Base-by-base conservation (phyloP, 2,113 vertebrate genomes). In the Pimephales promelas region DNA sequence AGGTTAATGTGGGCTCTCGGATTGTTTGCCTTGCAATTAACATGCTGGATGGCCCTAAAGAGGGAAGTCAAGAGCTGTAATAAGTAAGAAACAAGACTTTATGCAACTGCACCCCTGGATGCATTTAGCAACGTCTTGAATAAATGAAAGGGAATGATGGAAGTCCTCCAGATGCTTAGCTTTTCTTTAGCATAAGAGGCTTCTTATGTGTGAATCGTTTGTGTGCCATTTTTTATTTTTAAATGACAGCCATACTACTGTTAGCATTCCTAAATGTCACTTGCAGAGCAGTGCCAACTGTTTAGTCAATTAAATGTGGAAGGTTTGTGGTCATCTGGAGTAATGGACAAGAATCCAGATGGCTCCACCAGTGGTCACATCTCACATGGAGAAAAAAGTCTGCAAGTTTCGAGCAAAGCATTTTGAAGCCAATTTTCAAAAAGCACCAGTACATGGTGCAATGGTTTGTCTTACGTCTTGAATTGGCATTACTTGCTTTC, bases 1-100 rank as follows among this genome's bases (percentile, higher is more conserved):
- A 89, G 88, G 89, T 77, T 72, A 89, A 86, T 34, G 75, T 88
- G 88, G 56, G 81, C 86, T 90, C 88, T 87, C 85, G 79, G 84
- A 54, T 92, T 91, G 89, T 92, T 92, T 92, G 91, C 91, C 87
- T 90, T 91, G 86, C 86, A 90, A 92, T 92, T 90, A 92, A 88
- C 36, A 79, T 81, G 76, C 72, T 40, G 84, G 88, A 88, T 91
- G 84, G 91, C 88, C 86, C 88, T 13, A 66, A 84, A 82, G 84
- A 78, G 83, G 86, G 82, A 85, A 89, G 90, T 92, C 90, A 91
- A 91, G 91, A 88, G 85, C 68, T 49, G 54, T 71, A 73, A 80
- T 73, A 73, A 84, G 64, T 45, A 84, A 66, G 34, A 59, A 70
- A 72, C 83, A 45, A 61, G 8, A 49, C 83, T 79, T 80, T 75